Evolutionary conservation across 2,888 invertebrate species (phyloP), one percentile per base, ranked within the genome.

Genomic region (Oxystoma pomonae): DNA sequence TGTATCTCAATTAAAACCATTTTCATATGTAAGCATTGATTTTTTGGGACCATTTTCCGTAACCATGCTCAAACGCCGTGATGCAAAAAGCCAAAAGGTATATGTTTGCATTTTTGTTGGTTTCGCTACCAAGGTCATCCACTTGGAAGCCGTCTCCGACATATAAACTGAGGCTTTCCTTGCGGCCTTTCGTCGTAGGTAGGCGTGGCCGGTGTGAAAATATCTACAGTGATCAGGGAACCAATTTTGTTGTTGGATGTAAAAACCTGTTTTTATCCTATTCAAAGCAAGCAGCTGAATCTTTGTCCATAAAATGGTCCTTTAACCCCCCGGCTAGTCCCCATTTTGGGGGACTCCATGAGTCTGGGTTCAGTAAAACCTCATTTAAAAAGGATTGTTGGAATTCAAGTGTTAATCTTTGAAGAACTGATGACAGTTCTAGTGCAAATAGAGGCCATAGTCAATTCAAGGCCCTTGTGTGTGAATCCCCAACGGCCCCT

Each of bases 61-160:
- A 1, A 66, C 62, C n/a, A 18, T 61, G 65, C 9, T 53, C 62
- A 66, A 67, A 65, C 5, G 22, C 51, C 18, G 65, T 51, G 62
- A 61, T 21, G 16, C 63, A 19, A 58, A 71, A 69, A 70, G 67
- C 2, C 20, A 21, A 1, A 64, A 64, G 21, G 64, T 65, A 17
- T 67, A 66, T 57, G 18, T 61, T 9, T 68, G 69, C 21, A 9
- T 73, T 16, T 74, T 73, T 57, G 65, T 72, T 3, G 71, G 73
- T 63, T 62, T 74, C 21, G 53, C 69, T 0, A 71, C 71, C 0
- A 74, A 71, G 63, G 73, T 74, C 1, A 20, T 74, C 7, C 71
- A 75, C 53, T 19, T 76, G 1, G 74, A 74, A 57, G 22, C 71
- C 3, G 73, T 68, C 5, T 67, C 69, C 0, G 69, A 70, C 18